phyloP scores from a whole-genome alignment of 2,797 vertebrate genomes.

The Fistularia commersonii region DNA sequence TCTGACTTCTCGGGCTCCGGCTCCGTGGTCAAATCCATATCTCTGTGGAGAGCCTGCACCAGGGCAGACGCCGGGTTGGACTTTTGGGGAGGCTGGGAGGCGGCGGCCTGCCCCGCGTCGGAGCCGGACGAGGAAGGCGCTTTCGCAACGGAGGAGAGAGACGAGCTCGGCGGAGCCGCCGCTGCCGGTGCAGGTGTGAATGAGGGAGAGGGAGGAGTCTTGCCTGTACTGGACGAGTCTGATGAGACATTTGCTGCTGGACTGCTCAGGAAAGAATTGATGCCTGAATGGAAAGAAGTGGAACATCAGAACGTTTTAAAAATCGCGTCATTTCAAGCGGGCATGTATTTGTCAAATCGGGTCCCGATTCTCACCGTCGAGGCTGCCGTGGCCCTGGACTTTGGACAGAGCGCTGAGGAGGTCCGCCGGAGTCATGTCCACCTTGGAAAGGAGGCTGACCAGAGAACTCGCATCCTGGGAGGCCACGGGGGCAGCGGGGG shows the following conservation, averaged over 20 bases:
- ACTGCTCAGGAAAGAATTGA: constrained; percentile 83
- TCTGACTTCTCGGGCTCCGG: constrained; percentile 10
- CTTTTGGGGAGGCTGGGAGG: constrained; percentile 16
- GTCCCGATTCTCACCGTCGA: constrained; percentile 80
- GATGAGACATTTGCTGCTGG: constrained; percentile 68
- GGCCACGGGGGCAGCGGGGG: constrained; percentile 55
- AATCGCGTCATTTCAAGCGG: background rate
- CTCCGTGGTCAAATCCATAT: constrained; percentile 51
- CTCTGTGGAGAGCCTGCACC: constrained; percentile 61
- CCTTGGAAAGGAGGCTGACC: constrained; percentile 88
- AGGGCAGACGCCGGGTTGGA: constrained; percentile 70
- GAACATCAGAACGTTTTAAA: constrained; percentile 1
- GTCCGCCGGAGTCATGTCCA: constrained; percentile 87
- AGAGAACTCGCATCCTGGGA: constrained; percentile 75
- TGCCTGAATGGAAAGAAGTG: constrained; percentile 68
- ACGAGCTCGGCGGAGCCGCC: constrained; percentile 37
- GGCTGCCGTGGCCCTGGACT: constrained; percentile 74
- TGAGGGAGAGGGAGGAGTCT: constrained; percentile 35
- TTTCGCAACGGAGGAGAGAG: constrained; percentile 31
- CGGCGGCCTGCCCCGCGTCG: constrained; percentile 57
- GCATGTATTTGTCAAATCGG: background rate
- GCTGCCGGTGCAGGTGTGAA: constrained; percentile 35
- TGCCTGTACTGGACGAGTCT: constrained; percentile 44
- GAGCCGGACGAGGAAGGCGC: constrained; percentile 31
- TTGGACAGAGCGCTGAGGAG: constrained; percentile 91